Percentiles rank a stretch among this genome's conserved stretches.
phyloP scores from a whole-genome alignment of 2,888 invertebrate species.

The Hypolimnas misippus region DNA sequence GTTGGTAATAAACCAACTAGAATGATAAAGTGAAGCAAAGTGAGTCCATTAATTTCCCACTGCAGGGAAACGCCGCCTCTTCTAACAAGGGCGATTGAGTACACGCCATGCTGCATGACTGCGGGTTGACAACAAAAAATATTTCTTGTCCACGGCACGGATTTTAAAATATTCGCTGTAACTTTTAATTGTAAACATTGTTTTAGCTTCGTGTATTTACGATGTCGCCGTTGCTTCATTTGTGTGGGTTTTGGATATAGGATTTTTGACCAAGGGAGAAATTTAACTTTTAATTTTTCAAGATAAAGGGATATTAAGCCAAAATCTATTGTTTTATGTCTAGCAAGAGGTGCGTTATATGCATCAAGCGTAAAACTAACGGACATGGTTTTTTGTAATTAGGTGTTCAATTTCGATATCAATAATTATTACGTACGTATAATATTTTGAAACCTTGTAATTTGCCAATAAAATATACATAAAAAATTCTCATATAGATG shows the following conservation, averaged over 20 bases:
- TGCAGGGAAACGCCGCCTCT: conserved; percentile 34
- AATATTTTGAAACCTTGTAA: too few relatives aligned
- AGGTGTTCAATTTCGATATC: too few relatives aligned
- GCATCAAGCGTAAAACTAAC: too few relatives aligned
- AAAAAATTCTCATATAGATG: too few relatives aligned
- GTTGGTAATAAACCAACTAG: conserved; percentile 51
- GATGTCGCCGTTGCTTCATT: not conserved
- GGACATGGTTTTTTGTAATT: too few relatives aligned
- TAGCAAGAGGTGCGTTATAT: too few relatives aligned
- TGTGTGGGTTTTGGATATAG: not conserved
- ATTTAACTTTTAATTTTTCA: too few relatives aligned
- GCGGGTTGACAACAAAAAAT: conserved; percentile 30
- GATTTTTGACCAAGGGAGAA: too few relatives aligned
- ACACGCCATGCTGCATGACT: conserved; percentile 35
- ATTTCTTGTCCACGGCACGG: conserved; percentile 20
- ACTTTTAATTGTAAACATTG: conserved; percentile 20
- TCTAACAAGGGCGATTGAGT: conserved; percentile 36
- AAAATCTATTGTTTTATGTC: too few relatives aligned
- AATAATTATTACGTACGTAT: too few relatives aligned
- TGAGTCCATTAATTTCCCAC: conserved; percentile 37
- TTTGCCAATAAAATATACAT: too few relatives aligned
- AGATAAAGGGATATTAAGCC: too few relatives aligned
- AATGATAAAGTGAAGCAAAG: conserved; percentile 53
- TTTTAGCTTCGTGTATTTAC: not conserved
- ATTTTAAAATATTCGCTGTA: conserved; percentile 22